Conservation (phyloP, 37 sponge, comb jelly and placozoan genomes). For the Dysidea cf. avara region DNA sequence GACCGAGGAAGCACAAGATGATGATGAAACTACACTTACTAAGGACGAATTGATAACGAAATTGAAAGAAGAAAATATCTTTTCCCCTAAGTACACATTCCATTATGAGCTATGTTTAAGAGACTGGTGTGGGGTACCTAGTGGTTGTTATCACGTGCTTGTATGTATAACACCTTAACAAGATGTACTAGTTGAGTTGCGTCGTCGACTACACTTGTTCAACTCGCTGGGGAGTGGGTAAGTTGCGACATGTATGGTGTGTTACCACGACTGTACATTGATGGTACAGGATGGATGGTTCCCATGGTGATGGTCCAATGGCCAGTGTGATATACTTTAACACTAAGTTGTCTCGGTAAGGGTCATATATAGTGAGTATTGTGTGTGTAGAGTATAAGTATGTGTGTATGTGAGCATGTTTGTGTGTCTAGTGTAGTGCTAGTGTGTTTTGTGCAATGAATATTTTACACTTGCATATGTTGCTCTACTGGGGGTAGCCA, state of each 20-base stretch:
- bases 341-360: conserved; percentile 2
- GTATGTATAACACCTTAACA: not conserved
- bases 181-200: not conserved
- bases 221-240: too few relatives aligned
- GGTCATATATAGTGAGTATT: too few relatives aligned
- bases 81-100: not conserved
- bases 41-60: not conserved
- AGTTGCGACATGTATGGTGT: too few relatives aligned
- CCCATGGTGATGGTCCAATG: conserved; percentile 15
- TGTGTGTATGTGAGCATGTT: too few relatives aligned
- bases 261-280: too few relatives aligned
- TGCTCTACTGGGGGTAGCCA: too few relatives aligned
- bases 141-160: not conserved
- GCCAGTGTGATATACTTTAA: conserved; percentile 13
- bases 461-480: too few relatives aligned
- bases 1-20: too few relatives aligned
- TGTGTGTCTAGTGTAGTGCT: too few relatives aligned
- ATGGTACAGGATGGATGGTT: not conserved
- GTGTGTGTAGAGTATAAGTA: too few relatives aligned
- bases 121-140: not conserved
- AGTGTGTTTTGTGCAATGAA: too few relatives aligned
- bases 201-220: not conserved
- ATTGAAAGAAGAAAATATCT: conserved; percentile 40
- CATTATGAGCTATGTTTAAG: not conserved
- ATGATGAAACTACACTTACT: too few relatives aligned